Evolutionary conservation across 92 coral and sea anemone species (phyloP).

Genomic region (Porites lobata): DNA sequence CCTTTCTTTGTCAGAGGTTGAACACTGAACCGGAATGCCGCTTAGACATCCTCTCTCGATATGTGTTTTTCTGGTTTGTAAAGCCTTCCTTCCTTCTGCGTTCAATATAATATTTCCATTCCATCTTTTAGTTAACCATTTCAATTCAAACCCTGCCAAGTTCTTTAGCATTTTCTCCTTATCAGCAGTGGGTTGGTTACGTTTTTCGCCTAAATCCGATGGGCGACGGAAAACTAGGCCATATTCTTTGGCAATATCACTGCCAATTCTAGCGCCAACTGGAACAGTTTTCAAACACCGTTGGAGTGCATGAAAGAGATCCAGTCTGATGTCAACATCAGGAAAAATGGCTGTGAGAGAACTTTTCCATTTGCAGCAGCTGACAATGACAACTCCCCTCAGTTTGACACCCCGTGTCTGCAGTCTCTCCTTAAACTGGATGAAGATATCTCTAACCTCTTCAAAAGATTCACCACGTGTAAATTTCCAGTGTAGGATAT

Average conservation of each 20-base stretch:
- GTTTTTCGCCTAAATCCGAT: constrained; percentile 44
- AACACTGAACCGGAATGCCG: constrained; percentile 15
- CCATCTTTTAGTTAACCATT: constrained; percentile 40
- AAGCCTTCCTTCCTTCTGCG: constrained; percentile 23
- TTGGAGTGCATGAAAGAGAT: constrained; percentile 57
- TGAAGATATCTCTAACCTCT: constrained; percentile 26
- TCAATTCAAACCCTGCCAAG: constrained; percentile 39
- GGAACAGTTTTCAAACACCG: constrained; percentile 14
- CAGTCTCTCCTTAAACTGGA: constrained; percentile 22
- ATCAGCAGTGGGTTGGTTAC: constrained; percentile 41
- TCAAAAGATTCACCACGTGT: constrained; percentile 47
- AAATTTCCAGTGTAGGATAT: constrained; percentile 40
- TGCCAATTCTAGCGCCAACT: neutral
- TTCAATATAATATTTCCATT: constrained; percentile 3
- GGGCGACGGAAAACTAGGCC: constrained; percentile 49
- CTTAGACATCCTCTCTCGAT: constrained; percentile 25
- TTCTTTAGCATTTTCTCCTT: constrained; percentile 15
- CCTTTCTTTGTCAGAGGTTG: constrained; percentile 47
- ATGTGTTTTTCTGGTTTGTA: constrained; percentile 26
- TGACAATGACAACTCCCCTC: constrained; percentile 31
- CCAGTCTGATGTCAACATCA: constrained; percentile 25
- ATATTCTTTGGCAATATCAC: constrained; percentile 38
- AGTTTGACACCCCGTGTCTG: too few relatives aligned
- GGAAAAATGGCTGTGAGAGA: constrained; percentile 10
- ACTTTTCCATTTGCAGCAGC: constrained; percentile 33